Conservation (phyloP, 2,888 invertebrate species). For the Sinelater perroti region DNA sequence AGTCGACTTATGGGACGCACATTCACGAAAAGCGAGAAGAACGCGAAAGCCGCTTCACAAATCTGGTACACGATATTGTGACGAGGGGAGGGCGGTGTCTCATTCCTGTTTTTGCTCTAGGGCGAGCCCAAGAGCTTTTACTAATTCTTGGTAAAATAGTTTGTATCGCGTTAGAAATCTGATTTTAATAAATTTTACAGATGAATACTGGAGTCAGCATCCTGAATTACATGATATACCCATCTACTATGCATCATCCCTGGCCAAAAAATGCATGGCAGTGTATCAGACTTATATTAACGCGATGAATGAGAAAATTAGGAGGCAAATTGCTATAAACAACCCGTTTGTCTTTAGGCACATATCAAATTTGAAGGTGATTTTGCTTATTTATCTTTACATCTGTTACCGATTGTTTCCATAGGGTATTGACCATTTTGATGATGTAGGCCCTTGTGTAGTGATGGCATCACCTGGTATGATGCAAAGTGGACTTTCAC, state of each 20-base stretch:
- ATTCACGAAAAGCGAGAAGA: constrained; percentile 99
- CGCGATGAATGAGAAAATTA: constrained; percentile 98
- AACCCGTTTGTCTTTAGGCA: constrained; percentile 99
- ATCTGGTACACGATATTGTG: constrained; percentile 94
- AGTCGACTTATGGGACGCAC: constrained; percentile 99
- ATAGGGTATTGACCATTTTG: constrained; percentile 98
- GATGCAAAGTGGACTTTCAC: constrained; percentile 98
- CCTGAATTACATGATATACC: constrained; percentile 98
- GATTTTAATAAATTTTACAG: constrained; percentile 59
- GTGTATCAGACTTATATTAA: constrained; percentile 99
- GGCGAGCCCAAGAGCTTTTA: constrained; percentile 94
- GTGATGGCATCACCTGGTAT: constrained; percentile 99
- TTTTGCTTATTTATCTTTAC: not conserved
- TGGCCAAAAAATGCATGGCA: constrained; percentile 99
- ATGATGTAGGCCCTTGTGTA: constrained; percentile 99
- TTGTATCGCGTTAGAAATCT: constrained; percentile 7
- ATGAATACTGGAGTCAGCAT: constrained; percentile 98
- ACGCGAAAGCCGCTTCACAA: constrained; percentile 92
- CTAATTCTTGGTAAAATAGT: constrained; percentile 77
- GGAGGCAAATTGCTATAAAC: constrained; percentile 94
- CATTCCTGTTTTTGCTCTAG: constrained; percentile 98
- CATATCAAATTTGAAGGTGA: constrained; percentile 89
- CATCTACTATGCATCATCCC: constrained; percentile 98
- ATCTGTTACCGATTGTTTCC: constrained; percentile 26
- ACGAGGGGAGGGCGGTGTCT: constrained; percentile 96